These are phyloP conservation scores for Electrona antarctica DNA, from an alignment of 2,113 vertebrate genomes.

Conservation along the genomic window DNA sequence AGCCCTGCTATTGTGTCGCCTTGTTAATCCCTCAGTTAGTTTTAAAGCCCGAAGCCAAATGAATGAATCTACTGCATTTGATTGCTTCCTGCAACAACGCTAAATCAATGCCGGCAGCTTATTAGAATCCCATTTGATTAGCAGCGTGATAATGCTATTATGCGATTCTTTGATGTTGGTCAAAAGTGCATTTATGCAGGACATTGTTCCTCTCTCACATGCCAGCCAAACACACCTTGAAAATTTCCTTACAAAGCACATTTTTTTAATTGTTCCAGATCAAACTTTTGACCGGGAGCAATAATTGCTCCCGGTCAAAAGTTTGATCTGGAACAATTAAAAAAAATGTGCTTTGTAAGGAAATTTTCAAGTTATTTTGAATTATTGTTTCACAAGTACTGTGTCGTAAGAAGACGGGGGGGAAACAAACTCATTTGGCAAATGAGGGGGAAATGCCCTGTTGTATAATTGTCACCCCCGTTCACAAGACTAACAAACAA, in stretches of 20 bases:
- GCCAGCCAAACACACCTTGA: no score
- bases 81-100: not conserved
- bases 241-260: no score
- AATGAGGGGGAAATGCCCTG: slow-evolving; percentile 30
- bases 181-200: no score
- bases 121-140: not conserved
- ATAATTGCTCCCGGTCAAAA: no score
- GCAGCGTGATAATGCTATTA: not conserved
- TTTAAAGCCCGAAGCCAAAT: not conserved
- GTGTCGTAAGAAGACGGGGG: not conserved
- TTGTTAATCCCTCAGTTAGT: not conserved
- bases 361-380: no score
- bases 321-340: no score
- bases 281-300: not conserved
- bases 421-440: slow-evolving; percentile 29
- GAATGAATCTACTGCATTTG: not conserved
- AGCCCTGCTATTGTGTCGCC: not conserved
- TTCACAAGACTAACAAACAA: slow-evolving; percentile 25
- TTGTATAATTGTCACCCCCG: not conserved
- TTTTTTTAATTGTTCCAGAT: no score
- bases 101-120: not conserved
- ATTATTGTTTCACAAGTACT: not conserved
- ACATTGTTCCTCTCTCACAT: no score
- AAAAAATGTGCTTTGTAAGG: no score
- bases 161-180: slow-evolving; percentile 13